Base-by-base conservation (phyloP, 1,140 invertebrate species). In the Cryptotermes secundus region DNA sequence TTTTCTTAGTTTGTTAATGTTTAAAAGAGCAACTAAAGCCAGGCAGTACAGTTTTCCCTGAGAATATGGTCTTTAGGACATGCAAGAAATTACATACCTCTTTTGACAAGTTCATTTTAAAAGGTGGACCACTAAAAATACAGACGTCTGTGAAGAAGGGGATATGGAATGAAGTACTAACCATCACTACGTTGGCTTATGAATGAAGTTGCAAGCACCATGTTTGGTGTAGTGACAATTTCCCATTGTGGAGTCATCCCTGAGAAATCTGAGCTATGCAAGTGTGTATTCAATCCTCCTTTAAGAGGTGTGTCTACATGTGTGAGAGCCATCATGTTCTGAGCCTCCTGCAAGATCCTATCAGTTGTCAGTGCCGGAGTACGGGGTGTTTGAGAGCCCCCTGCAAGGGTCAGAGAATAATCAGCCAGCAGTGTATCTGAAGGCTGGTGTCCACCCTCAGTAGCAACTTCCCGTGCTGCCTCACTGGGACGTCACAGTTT, bases 241-340 rank as follows among this genome's bases (percentile, higher is more conserved):
- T 94, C 94, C 34, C 92, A 89, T 86, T 94, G 93, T 4, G 98
- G 97, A 81, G 96, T 92, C 1, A 96, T 92, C 2, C 96, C 94
- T 83, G 92, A 94, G 88, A 99, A 99, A 89, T 99, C 97, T 0
- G 95, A 93, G 87, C 98, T 95, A 85, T 96, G 94, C 2, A 99
- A 89, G 0, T 97, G 96, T 1, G 98, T 99, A 89, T 99, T 99
- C 7, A 97, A 87, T 0, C 98, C 99, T 79, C 99, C 96, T 90
- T 99, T 99, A 1, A 99, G 90, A 22, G 99, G 99, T 0, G 99
- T 99, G 87, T 99, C 98, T 0, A 98, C 97, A 89, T 99, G 97
- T 0, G 96, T 97, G 12, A 99, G 89, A 9, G 98, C 98, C 96
- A 99, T 99, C 84, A 99, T 96, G 89, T 99, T 99, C 89, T 99